Evolutionary conservation across 2,888 invertebrate genomes (phyloP).

Genomic region (Oligia fasciuncula): DNA sequence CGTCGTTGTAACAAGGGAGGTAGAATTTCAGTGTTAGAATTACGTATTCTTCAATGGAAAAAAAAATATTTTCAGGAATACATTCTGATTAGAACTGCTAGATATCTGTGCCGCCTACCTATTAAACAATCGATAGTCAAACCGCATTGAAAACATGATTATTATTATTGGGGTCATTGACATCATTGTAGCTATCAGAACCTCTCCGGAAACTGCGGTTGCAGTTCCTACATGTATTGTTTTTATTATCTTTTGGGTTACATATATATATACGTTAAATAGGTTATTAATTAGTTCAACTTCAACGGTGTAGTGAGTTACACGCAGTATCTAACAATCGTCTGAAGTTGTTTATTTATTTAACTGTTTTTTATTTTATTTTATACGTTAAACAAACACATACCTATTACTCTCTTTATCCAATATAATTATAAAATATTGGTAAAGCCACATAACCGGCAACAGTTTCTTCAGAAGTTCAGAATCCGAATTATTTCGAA

Average conservation of each 20-base stretch:
- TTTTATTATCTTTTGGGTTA: conserved; percentile 8
- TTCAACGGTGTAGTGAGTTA: conserved; percentile 4
- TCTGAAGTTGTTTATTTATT: neutral
- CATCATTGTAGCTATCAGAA: conserved; percentile 30
- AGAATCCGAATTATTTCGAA: neutral
- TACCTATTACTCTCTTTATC: neutral
- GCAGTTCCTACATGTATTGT: neutral
- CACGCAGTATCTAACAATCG: neutral
- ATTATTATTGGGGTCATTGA: conserved; percentile 46
- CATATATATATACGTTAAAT: neutral
- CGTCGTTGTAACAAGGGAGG: neutral
- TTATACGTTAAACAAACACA: neutral
- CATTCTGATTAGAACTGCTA: neutral
- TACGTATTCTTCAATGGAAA: neutral
- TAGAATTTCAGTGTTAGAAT: neutral
- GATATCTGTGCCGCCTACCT: neutral
- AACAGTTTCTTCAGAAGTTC: neutral
- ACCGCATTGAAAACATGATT: conserved; percentile 39
- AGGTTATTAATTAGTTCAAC: conserved; percentile 13
- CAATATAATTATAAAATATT: neutral
- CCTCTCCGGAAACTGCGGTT: conserved; percentile 44
- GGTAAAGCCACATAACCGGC: neutral
- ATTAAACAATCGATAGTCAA: conserved; percentile 29
- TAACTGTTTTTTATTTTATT: neutral
- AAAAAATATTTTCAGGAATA: neutral